Evolutionary conservation across 2,797 vertebrate species (phyloP).

Genomic region (Dermochelys coriacea): DNA sequence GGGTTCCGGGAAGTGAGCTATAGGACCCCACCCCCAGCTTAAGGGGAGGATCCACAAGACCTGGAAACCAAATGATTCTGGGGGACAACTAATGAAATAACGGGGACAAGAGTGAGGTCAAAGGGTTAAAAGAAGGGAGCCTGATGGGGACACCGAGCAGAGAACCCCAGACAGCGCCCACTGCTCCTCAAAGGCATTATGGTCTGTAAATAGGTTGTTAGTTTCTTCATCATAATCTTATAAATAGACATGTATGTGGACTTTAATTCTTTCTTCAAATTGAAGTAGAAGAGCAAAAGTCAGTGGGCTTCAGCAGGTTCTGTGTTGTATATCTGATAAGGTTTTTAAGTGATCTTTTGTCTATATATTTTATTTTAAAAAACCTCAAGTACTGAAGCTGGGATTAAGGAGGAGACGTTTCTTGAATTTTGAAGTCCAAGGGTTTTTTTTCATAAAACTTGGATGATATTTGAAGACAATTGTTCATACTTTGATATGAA

Average conservation of each 20-base stretch:
- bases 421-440: not conserved
- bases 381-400: not conserved
- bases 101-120: no score
- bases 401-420: not conserved
- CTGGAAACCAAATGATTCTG: no score
- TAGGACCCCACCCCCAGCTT: no score
- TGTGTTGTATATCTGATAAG: not conserved
- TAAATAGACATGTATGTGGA: constrained; percentile 3
- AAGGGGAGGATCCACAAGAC: no score
- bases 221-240: constrained; percentile 51
- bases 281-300: not conserved
- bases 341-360: not conserved
- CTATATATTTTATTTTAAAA: fast-evolving
- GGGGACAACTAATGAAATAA: no score
- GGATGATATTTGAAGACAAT: no score
- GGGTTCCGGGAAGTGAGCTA: no score
- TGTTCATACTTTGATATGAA: no score
- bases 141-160: no score
- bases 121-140: no score
- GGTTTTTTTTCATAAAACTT: not conserved
- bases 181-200: not conserved
- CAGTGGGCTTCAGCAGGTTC: not conserved
- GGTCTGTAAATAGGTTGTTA: constrained; percentile 28
- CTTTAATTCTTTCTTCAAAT: constrained; percentile 22
- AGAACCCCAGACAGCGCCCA: no score